phyloP scores from a whole-genome alignment of 2,888 invertebrate species.

The Ecdyonurus torrentis region DNA sequence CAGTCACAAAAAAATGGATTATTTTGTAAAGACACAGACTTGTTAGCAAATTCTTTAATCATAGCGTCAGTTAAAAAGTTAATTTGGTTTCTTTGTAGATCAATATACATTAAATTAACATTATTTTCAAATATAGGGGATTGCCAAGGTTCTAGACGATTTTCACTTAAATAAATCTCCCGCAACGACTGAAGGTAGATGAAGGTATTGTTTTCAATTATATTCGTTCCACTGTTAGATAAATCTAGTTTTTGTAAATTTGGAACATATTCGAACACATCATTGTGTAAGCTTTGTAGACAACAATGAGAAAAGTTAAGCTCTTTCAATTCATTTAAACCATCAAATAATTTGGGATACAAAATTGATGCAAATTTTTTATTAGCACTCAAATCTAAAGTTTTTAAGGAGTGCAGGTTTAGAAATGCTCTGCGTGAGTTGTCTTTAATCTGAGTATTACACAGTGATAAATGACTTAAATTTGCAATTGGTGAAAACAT shows the following conservation, averaged over 20 bases:
- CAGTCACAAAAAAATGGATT: slow-evolving; percentile 45
- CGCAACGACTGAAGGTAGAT: slow-evolving; percentile 26
- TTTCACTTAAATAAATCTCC: slow-evolving; percentile 33
- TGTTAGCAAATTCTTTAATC: slow-evolving; percentile 32
- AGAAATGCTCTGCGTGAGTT: slow-evolving; percentile 26
- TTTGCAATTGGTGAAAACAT: slow-evolving; percentile 22
- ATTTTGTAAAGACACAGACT: slow-evolving; percentile 32
- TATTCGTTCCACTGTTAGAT: slow-evolving; percentile 31
- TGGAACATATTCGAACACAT: slow-evolving; percentile 12
- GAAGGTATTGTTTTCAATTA: slow-evolving; percentile 22
- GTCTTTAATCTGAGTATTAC: slow-evolving; percentile 28
- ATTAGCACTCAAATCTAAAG: slow-evolving; percentile 39
- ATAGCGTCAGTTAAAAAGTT: slow-evolving; percentile 37
- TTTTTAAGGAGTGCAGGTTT: slow-evolving; percentile 26
- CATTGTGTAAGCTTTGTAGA: background rate
- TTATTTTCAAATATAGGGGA: slow-evolving; percentile 25
- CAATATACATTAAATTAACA: slow-evolving; percentile 27
- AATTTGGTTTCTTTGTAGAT: slow-evolving; percentile 35
- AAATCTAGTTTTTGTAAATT: slow-evolving; percentile 31
- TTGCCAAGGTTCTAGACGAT: slow-evolving; percentile 40
- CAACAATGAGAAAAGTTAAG: slow-evolving; percentile 23
- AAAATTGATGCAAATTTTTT: slow-evolving; percentile 23
- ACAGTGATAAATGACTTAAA: slow-evolving; percentile 28
- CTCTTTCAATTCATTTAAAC: slow-evolving; percentile 27
- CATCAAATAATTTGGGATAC: slow-evolving; percentile 24